These are phyloP conservation scores for Nasonia giraulti DNA, from an alignment of 1,140 invertebrate genomes.

Conservation along the genomic window DNA sequence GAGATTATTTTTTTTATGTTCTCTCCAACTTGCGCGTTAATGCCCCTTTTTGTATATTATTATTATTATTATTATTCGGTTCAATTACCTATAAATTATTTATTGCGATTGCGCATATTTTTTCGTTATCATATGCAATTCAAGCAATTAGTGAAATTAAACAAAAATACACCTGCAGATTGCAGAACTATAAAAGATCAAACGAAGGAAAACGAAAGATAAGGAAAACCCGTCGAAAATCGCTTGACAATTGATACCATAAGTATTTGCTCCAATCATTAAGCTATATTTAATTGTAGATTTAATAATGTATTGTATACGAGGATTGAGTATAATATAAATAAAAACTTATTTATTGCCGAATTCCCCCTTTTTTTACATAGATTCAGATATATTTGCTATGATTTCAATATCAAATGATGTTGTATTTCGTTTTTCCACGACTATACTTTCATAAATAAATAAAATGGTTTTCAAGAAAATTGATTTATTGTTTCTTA, in stretches of 20 bases:
- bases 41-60: not conserved
- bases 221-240: not conserved
- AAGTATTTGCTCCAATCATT: constrained; percentile 22
- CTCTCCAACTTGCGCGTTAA: not conserved
- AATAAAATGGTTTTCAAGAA: not conserved
- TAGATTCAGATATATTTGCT: constrained; percentile 10
- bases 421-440: constrained; percentile 3
- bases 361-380: constrained; percentile 42
- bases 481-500: not conserved
- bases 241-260: constrained; percentile 2
- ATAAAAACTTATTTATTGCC: constrained; percentile 70
- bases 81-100: not conserved
- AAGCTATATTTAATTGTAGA: constrained; percentile 30
- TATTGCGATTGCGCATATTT: not conserved
- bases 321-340: constrained; percentile 62
- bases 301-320: constrained; percentile 37
- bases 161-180: not conserved
- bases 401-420: not conserved
- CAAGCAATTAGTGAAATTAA: not conserved
- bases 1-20: constrained; percentile 3
- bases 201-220: constrained; percentile 7
- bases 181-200: not conserved
- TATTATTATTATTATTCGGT: not conserved
- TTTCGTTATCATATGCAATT: not conserved
- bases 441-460: not conserved